Conservation (phyloP, 2,113 vertebrate species). For the Tychaedon coryphoeus region DNA sequence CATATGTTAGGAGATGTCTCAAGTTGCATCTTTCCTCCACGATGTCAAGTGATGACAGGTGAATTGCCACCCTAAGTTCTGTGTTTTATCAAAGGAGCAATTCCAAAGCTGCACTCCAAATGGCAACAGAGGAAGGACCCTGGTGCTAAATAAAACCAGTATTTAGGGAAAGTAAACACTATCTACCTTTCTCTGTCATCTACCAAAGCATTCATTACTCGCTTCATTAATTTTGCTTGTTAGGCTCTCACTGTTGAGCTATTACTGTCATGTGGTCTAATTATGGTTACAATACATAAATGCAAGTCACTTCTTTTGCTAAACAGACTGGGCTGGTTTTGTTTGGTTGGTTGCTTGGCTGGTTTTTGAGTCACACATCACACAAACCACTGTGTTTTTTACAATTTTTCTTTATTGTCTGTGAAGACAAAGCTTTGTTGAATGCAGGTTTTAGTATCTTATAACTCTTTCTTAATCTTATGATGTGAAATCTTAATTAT, state of each 20-base stretch:
- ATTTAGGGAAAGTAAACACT: slow-evolving; percentile 37
- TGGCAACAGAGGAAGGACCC: not conserved
- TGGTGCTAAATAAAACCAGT: slow-evolving; percentile 34
- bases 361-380: not conserved
- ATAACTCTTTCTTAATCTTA: not conserved
- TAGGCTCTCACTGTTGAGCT: not conserved
- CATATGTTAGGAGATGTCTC: not conserved
- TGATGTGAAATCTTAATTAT: not conserved
- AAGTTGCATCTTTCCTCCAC: not conserved
- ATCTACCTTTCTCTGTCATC: slow-evolving; percentile 10
- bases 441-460: not conserved
- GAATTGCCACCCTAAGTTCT: not conserved
- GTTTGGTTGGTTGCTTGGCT: not conserved
- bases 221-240: slow-evolving; percentile 41
- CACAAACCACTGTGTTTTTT: not conserved
- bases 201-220: slow-evolving; percentile 22
- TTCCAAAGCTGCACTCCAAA: slow-evolving; percentile 7
- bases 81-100: not conserved
- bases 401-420: not conserved
- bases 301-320: not conserved
- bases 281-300: not conserved
- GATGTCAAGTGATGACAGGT: slow-evolving; percentile 3
- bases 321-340: not conserved
- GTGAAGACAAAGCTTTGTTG: not conserved
- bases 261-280: not conserved